A percentile compares a stretch with the other conserved stretches of the same genome.
phyloP scores from a whole-genome alignment of 2,888 invertebrate species.

The Folsomia candida region DNA sequence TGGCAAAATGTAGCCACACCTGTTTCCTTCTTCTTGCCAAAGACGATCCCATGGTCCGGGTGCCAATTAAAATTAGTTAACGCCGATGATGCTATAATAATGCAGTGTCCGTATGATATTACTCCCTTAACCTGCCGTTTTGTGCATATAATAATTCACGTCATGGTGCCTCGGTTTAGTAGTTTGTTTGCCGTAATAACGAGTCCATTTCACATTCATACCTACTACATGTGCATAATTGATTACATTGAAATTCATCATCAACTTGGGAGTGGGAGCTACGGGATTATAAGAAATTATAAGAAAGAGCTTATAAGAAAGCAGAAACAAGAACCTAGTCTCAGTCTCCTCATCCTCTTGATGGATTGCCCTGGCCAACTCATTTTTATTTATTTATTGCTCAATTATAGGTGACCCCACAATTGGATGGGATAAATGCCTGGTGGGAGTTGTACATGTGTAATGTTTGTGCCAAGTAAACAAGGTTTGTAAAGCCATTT shows the following conservation, averaged over 20 bases:
- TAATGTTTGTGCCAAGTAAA: no score
- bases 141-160: background rate
- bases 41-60: background rate
- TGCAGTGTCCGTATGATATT: background rate
- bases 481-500: no score
- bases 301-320: no score
- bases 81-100: background rate
- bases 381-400: conserved; percentile 39
- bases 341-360: conserved; percentile 15
- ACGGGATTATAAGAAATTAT: no score
- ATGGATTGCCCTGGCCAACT: conserved; percentile 32
- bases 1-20: background rate
- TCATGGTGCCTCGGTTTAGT: background rate
- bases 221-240: conserved; percentile 18
- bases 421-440: background rate
- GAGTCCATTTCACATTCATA: conserved; percentile 2
- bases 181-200: background rate
- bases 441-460: no score
- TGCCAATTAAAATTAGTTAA: background rate
- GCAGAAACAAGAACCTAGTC: background rate
- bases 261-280: background rate
- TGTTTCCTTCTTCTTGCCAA: background rate
- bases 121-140: no score
- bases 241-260: conserved; percentile 10
- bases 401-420: conserved; percentile 39